Base-by-base conservation (phyloP, 1,140 invertebrate genomes). In the Drosophila truncata region DNA sequence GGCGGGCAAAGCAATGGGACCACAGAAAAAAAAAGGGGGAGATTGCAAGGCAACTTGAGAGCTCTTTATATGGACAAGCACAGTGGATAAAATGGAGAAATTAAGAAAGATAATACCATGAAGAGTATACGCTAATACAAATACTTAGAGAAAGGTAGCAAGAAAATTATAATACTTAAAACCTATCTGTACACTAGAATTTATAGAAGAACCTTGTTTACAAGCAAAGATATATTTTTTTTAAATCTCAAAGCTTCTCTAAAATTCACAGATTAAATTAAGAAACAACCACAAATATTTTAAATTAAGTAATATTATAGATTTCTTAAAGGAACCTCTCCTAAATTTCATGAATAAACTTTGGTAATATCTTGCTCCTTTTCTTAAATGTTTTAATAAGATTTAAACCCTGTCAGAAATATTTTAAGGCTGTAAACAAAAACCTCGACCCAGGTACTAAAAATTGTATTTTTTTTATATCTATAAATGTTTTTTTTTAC, bases 1-100 rank as follows among this genome's bases (percentile, higher is more conserved):
- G 46, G 76, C 50, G 55, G 11, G 50, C 42, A 78, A 35, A 20
- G 49, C 42, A 79, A 60, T 71, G 49, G 76, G 69, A 73, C 33
- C 41, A 44, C 61, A 16, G 31, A 62, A 65, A 44, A 71, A 62
- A 62, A 42, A 66, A 52, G 47, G 47, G n/a, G n/a, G 42, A 29
- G 42, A n/a, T 23, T 41, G 49, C 64, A 47, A 49, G 37, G 49
- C 20, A 58, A 58, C 58, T 14, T 18, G 61, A 73, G 14, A 39
- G 27, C 44, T 37, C 14, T 54, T 47, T 2, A 20, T 23, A 47
- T 18, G 59, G 47, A 27, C 8, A 13, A 37, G 20, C 39, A 69
- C 49, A 57, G 47, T 46, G 69, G 44, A 57, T 59, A 55, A 20
- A 0, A 20, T 13, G 18, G 16, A 37, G 29, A 47, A 67, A 16